Evolutionary conservation across 1,140 invertebrate genomes (phyloP), one percentile per base, ranked within the genome.

Genomic region (Wasmannia auropunctata): DNA sequence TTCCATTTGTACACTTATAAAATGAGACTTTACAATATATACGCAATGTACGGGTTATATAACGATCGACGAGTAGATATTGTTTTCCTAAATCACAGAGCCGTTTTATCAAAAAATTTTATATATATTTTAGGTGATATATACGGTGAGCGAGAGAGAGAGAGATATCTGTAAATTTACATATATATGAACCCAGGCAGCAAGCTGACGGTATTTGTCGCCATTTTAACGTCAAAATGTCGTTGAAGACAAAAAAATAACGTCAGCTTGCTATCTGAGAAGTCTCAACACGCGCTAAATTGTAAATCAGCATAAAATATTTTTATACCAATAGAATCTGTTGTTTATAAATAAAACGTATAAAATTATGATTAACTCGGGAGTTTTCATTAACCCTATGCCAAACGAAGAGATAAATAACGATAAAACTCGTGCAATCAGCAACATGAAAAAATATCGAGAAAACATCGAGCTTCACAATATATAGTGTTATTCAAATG

Each of bases 291-390:
- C 25, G 22, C 28, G 25, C 31, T 65, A 31, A 76, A 62, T 34
- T 65, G 28, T 51, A 65, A 19, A 34, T 46, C 19, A 16, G 11
- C 11, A 56, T 10, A 63, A 49, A 62, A 51, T 22, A 65, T 43
- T 76, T 87, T 58, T 51, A 22, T 76, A 76, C 74, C 1, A 10
- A 43, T 62, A 14, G 6, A 62, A 43, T 43, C 40, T 58, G 34
- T 75, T 62, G 37, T 76, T 76, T 76, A 40, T 76, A 62, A 76
- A 76, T 76, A 76, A 76, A 76, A 43, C 43, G 28, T 43, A n/a
- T n/a, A 19, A 54, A 62, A 43, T 6, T 65, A 28, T 34, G 7
- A 34, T 37, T 51, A 25, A 74, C 11, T 54, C 46, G 19, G 1
- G 49, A 69, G 8, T 80, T 69, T 56, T 70, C n/a, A 56, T 67